A percentile compares a stretch with the other conserved stretches of the same genome.
phyloP scores from a whole-genome alignment of 1,140 invertebrate genomes.

The Heliothis subflexa region DNA sequence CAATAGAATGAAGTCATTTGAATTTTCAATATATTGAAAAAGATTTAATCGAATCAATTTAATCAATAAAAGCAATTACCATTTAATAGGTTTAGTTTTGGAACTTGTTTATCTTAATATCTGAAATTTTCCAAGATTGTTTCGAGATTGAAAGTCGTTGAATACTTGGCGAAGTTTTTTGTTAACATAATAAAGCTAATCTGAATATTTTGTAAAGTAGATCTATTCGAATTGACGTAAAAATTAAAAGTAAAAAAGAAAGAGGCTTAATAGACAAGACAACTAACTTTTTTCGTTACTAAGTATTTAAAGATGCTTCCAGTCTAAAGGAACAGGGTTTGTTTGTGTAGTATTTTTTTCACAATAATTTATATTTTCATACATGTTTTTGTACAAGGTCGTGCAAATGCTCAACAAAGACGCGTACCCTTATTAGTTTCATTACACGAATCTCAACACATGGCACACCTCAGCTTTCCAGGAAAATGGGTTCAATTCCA shows the following conservation, averaged over 20 bases:
- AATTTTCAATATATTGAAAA: neutral
- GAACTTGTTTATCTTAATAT: constrained; percentile 33
- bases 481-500: neutral
- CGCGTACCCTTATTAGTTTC: too few relatives aligned
- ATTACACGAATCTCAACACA: too few relatives aligned
- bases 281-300: neutral
- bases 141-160: constrained; percentile 20
- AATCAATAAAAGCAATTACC: constrained; percentile 30
- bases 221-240: neutral
- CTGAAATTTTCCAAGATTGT: constrained; percentile 24
- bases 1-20: neutral
- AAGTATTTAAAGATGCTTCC: neutral
- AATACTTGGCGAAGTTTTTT: constrained; percentile 24
- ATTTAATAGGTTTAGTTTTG: constrained; percentile 36
- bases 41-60: constrained; percentile 22
- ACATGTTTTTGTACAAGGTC: too few relatives aligned
- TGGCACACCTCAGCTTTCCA: too few relatives aligned
- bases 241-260: neutral
- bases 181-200: constrained; percentile 29
- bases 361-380: too few relatives aligned
- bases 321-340: neutral
- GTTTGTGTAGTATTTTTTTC: too few relatives aligned
- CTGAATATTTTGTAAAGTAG: constrained; percentile 20
- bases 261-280: too few relatives aligned
- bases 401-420: too few relatives aligned